phyloP scores from a whole-genome alignment of 2,888 invertebrate species.

The Epistrophe eligans region DNA sequence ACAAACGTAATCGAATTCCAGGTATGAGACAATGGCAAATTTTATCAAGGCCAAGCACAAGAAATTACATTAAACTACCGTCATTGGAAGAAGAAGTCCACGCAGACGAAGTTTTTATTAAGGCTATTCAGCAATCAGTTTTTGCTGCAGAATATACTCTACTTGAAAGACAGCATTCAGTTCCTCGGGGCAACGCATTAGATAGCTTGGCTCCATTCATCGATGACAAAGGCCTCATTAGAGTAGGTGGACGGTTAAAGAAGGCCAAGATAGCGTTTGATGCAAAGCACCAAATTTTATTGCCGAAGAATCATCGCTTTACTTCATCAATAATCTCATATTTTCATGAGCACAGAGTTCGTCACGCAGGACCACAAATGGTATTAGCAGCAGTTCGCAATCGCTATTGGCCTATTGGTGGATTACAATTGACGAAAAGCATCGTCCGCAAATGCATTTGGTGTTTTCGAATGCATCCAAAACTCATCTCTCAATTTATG shows the following conservation, averaged over 20 bases:
- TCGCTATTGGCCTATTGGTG: too few species aligned
- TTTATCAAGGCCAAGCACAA: background rate
- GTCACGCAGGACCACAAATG: conserved; percentile 55
- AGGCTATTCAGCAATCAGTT: background rate
- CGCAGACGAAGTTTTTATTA: conserved; percentile 1
- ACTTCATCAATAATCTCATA: conserved; percentile 58
- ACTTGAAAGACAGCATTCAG: background rate
- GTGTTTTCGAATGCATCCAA: too few species aligned
- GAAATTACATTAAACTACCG: background rate
- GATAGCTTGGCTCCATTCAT: background rate
- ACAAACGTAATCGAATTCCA: background rate
- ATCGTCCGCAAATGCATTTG: too few species aligned
- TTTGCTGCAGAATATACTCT: background rate
- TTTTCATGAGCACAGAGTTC: conserved; percentile 52
- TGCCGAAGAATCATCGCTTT: background rate
- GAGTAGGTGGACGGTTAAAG: background rate
- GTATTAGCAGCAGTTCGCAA: conserved; percentile 26
- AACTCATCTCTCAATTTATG: too few species aligned
- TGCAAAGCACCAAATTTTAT: background rate
- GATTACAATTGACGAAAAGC: too few species aligned
- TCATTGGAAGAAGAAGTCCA: conserved; percentile 6
- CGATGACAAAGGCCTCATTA: background rate
- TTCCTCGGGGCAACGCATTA: background rate
- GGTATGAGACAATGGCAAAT: conserved; percentile 14
- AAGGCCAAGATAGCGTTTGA: background rate